Evolutionary conservation across 2,888 invertebrate genomes (phyloP).

Genomic region (Tinea semifulvella): DNA sequence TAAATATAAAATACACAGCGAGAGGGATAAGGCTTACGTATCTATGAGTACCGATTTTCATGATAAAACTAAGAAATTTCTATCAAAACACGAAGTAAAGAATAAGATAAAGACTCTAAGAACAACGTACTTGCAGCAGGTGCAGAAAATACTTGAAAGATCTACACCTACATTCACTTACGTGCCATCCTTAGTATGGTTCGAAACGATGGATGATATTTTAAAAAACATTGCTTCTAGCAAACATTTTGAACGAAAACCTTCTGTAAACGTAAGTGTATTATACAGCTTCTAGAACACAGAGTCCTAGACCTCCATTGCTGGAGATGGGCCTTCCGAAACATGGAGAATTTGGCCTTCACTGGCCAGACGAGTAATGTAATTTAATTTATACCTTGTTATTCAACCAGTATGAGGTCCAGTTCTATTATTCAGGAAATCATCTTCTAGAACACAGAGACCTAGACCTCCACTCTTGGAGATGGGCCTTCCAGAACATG

Average conservation of each 20-base stretch:
- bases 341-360: too few species aligned
- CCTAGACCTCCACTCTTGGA: too few species aligned
- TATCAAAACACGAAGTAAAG: conserved; percentile 47
- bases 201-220: conserved; percentile 50
- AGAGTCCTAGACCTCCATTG: too few species aligned
- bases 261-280: conserved; percentile 25
- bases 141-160: conserved; percentile 50
- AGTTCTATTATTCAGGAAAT: too few species aligned
- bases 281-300: neutral
- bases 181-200: conserved; percentile 49
- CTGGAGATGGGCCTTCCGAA: too few species aligned
- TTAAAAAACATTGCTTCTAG: conserved; percentile 36
- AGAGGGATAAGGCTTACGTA: conserved; percentile 43
- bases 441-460: too few species aligned
- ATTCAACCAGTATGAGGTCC: too few species aligned
- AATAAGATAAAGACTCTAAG: conserved; percentile 57
- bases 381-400: neutral
- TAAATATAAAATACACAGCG: conserved; percentile 43
- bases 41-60: conserved; percentile 40
- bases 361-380: too few species aligned
- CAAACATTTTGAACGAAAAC: conserved; percentile 25
- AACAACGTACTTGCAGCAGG: conserved; percentile 56
- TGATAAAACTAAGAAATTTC: conserved; percentile 31
- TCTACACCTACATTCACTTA: conserved; percentile 44
- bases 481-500: too few species aligned